phyloP scores from a whole-genome alignment of 2,888 invertebrate species.

The Nephrocerus scutellatus region DNA sequence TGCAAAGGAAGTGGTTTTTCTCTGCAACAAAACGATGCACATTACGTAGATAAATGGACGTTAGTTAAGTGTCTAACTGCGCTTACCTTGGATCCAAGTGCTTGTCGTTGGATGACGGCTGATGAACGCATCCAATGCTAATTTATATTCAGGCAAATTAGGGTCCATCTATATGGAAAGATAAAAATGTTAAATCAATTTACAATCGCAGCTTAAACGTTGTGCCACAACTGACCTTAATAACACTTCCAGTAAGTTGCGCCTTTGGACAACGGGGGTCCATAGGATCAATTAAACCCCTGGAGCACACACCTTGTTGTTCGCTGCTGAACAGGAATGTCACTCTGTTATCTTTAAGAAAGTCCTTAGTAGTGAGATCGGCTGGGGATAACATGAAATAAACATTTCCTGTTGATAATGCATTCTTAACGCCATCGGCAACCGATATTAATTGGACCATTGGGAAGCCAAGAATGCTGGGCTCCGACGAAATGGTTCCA shows the following conservation, averaged over 20 bases:
- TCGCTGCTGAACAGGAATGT: conserved; percentile 41
- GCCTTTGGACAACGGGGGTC: conserved; percentile 44
- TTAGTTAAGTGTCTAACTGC: too few species aligned
- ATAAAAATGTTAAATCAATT: conserved; percentile 2
- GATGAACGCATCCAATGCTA: conserved; percentile 30
- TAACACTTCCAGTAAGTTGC: conserved; percentile 41
- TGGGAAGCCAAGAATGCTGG: conserved; percentile 36
- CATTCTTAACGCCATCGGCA: conserved; percentile 35
- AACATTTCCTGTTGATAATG: conserved; percentile 39
- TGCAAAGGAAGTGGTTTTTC: conserved; percentile 72
- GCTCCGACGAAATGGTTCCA: conserved; percentile 41
- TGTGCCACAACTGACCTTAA: conserved; percentile 33
- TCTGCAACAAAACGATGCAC: conserved; percentile 58
- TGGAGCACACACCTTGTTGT: conserved; percentile 38
- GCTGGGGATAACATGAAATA: conserved; percentile 43
- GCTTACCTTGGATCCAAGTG: conserved; percentile 37
- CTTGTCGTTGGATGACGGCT: conserved; percentile 42
- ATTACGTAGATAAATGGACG: too few species aligned
- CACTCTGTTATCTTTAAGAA: conserved; percentile 38
- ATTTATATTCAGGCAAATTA: conserved; percentile 25
- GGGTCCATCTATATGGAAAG: conserved; percentile 29
- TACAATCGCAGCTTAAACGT: too few species aligned
- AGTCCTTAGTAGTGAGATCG: conserved; percentile 46
- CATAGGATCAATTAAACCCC: conserved; percentile 41
- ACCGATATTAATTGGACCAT: conserved; percentile 47